phyloP scores from a whole-genome alignment of 2,113 vertebrate species.

The Mugil cephalus region DNA sequence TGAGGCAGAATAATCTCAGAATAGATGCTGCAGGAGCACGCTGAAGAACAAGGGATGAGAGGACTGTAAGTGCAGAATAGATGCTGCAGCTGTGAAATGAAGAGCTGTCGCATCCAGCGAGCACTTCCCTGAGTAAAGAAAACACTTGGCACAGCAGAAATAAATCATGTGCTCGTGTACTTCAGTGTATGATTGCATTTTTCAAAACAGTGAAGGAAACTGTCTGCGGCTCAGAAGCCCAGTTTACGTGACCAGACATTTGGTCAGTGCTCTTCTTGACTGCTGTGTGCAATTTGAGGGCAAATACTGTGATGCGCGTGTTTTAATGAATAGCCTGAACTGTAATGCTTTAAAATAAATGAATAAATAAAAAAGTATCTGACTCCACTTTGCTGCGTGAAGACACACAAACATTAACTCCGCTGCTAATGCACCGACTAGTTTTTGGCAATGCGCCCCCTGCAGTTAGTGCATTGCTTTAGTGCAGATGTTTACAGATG shows the following conservation, averaged over 20 bases:
- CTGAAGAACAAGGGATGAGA: constrained; percentile 69
- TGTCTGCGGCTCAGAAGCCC: constrained; percentile 31
- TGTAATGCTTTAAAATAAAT: constrained; percentile 27
- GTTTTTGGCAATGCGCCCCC: constrained; percentile 8
- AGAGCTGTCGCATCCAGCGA: constrained; percentile 79
- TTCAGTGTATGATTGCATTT: constrained; percentile 66
- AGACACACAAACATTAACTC: too few species aligned
- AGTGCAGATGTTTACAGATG: constrained; percentile 24
- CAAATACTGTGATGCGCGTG: constrained; percentile 4
- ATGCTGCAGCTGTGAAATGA: constrained; percentile 81
- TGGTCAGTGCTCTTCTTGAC: background rate
- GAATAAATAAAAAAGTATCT: too few species aligned
- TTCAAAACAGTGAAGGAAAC: constrained; percentile 48
- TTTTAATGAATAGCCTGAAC: constrained; percentile 20
- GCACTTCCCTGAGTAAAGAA: constrained; percentile 75
- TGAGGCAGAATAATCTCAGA: constrained; percentile 69
- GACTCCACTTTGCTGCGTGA: too few species aligned
- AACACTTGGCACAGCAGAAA: constrained; percentile 81
- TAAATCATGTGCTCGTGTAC: constrained; percentile 77
- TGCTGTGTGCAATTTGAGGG: constrained; percentile 3
- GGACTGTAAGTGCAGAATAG: constrained; percentile 72
- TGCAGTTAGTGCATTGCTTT: constrained; percentile 19
- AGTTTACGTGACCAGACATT: constrained; percentile 21
- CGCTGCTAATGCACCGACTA: too few species aligned
- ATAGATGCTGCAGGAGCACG: constrained; percentile 71